Conservation (phyloP, 2,888 invertebrate species). For the Brachypalpus laphriformis region DNA sequence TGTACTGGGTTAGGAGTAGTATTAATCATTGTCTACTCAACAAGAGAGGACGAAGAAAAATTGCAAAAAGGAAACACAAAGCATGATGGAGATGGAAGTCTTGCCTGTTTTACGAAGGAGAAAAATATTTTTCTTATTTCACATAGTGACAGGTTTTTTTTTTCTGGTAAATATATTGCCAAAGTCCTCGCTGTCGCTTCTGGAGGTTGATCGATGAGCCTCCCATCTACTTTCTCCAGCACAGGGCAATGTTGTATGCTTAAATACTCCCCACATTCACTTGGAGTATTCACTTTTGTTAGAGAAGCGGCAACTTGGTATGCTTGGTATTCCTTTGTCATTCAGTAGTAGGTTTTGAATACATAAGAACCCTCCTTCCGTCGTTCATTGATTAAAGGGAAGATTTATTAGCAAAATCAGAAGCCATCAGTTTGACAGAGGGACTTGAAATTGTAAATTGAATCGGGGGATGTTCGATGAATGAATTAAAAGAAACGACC, state of each 20-base stretch:
- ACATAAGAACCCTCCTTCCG: conserved; percentile 36
- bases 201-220: conserved; percentile 68
- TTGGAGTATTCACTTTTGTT: conserved; percentile 35
- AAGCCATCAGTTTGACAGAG: conserved; percentile 27
- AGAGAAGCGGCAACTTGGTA: conserved; percentile 59
- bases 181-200: conserved; percentile 58
- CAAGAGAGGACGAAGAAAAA: conserved; percentile 56
- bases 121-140: conserved; percentile 22
- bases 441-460: conserved; percentile 43
- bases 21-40: conserved; percentile 65
- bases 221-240: neutral
- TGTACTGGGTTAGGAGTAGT: neutral
- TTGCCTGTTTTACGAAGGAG: conserved; percentile 3
- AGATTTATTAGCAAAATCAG: conserved; percentile 51
- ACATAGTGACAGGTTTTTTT: conserved; percentile 35
- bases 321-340: conserved; percentile 69
- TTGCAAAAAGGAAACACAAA: conserved; percentile 31
- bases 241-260: conserved; percentile 34
- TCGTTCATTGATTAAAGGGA: conserved; percentile 58
- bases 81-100: conserved; percentile 50
- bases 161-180: conserved; percentile 55
- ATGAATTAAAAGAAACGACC: conserved; percentile 22
- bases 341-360: conserved; percentile 61
- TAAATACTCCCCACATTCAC: conserved; percentile 43
- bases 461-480: conserved; percentile 10